Evolutionary conservation across 2,797 vertebrate genomes (phyloP), one percentile per base, ranked within the genome.

Genomic region (Premnoplex brunnescens): DNA sequence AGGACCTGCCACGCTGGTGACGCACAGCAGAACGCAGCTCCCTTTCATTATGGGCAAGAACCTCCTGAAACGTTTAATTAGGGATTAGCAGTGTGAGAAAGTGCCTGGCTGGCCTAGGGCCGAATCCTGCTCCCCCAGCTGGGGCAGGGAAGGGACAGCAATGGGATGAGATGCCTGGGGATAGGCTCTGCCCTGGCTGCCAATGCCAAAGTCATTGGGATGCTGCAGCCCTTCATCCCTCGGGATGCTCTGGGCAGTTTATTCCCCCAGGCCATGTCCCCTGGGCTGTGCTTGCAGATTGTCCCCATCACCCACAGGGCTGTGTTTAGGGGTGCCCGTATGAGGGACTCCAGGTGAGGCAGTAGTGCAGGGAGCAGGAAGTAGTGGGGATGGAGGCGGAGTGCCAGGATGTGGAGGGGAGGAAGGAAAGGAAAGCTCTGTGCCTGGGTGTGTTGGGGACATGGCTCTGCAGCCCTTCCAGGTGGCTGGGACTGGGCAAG

Each of bases 1-100:
- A 86, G 92, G 73, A 62, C 28, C 19, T 0, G 60, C 54, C 66
- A 13, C 2, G 32, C 88, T 24, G 85, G 69, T 93, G 92, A 92
- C 21, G 58, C 88, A 48, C 1, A 7, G 88, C 69, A 54, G 24
- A 84, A 63, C 24, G 0, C 3, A 0, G 28, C 22, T 92, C 68
- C 88, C 95, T 97, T n/a, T 96, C 93, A 95, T 96, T 77, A 95
- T 4, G 55, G 81, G 17, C 59, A 54, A 62, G 78, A 92, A 86
- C 52, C 55, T 92, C 80, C 77, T 46, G 13, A 67, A 92, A 91
- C 0, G 28, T 44, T 92, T 94, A 88, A 89, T 88, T 83, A 75
- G 75, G 93, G 91, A 72, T 92, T 23, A 52, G 58, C 28, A 67
- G 39, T 4, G n/a, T 85, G 89, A 96, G 95, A 95, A 94, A 91